Conservation (phyloP, 1,140 invertebrate genomes). For the Paramacrobiotus metropolitanus region DNA sequence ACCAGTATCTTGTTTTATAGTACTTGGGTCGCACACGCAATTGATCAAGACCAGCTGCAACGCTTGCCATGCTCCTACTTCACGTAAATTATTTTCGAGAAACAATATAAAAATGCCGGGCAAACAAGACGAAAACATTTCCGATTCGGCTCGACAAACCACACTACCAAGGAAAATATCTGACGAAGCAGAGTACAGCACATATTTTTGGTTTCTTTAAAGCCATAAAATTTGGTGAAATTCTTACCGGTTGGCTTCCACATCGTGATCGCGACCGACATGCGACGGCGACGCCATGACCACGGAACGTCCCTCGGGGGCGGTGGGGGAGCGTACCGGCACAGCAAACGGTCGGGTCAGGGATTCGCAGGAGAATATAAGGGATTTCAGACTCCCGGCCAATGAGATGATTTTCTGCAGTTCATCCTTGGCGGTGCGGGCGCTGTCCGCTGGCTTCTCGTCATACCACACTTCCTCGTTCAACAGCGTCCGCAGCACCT, state of each 20-base stretch:
- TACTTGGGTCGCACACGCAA: too few species aligned
- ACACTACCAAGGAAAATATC: too few species aligned
- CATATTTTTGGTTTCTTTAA: too few species aligned
- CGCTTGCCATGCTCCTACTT: too few species aligned
- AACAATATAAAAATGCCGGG: too few species aligned
- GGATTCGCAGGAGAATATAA: background rate
- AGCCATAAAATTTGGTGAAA: too few species aligned
- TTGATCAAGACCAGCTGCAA: too few species aligned
- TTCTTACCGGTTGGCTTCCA: slow-evolving; percentile 5
- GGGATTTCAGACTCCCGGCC: background rate
- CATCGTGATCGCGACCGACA: slow-evolving; percentile 5
- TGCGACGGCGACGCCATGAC: slow-evolving; percentile 5
- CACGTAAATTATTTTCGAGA: too few species aligned
- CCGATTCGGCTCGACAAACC: too few species aligned
- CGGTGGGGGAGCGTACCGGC: background rate
- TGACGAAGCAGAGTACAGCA: too few species aligned
- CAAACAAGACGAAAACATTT: too few species aligned
- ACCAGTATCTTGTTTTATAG: too few species aligned
- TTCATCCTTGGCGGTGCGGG: background rate
- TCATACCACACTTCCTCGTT: slow-evolving; percentile 8
- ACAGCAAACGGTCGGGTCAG: background rate
- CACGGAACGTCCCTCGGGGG: slow-evolving; percentile 6
- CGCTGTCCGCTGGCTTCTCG: slow-evolving; percentile 3
- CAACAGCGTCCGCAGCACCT: slow-evolving; percentile 12
- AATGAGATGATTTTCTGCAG: background rate